A percentile compares a stretch with the other conserved stretches of the same genome.
Evolutionary conservation across 2,797 vertebrate genomes (phyloP).

Genomic region (Acropternis orthonyx): DNA sequence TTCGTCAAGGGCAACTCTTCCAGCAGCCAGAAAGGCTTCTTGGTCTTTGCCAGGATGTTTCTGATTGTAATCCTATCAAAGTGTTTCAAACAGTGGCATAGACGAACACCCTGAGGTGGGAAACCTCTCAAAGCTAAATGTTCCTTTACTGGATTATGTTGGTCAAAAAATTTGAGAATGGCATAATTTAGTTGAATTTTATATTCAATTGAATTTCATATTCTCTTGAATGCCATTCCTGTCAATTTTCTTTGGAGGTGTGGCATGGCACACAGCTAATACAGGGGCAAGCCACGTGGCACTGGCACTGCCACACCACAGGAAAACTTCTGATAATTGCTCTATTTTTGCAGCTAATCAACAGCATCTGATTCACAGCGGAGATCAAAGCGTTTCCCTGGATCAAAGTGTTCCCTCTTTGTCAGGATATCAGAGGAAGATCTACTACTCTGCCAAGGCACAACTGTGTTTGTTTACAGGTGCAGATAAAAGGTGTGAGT

Average conservation of each 20-base stretch:
- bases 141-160: background rate
- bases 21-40: background rate
- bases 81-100: background rate
- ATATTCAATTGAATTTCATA: background rate
- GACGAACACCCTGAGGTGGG: background rate
- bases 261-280: background rate
- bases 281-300: background rate
- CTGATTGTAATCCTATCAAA: background rate
- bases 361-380: background rate
- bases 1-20: background rate
- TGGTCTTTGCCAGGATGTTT: background rate
- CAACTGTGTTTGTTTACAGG: background rate
- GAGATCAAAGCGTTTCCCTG: slow-evolving; percentile 13
- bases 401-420: slow-evolving; percentile 34
- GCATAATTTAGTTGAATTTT: background rate
- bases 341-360: slow-evolving; percentile 43
- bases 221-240: background rate
- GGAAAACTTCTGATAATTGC: background rate
- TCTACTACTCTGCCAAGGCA: background rate
- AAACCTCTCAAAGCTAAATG: background rate
- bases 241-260: background rate
- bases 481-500: background rate
- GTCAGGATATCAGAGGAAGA: background rate
- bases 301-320: background rate
- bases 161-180: background rate